Percentiles rank a stretch among this genome's conserved stretches.
phyloP scores from a whole-genome alignment of 2,888 invertebrate genomes.

The Timema cristinae region DNA sequence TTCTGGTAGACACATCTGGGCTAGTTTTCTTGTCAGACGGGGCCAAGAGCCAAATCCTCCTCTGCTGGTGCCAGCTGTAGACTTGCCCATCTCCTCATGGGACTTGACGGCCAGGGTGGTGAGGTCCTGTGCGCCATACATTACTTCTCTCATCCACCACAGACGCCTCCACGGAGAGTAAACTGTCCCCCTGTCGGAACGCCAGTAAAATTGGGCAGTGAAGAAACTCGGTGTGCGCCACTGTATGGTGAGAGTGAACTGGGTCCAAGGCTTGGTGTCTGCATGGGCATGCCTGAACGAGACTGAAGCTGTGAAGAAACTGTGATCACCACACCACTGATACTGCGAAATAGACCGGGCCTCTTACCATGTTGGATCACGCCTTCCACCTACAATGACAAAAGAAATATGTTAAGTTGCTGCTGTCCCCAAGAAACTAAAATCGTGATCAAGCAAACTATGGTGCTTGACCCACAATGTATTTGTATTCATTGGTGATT shows the following conservation, averaged over 20 bases:
- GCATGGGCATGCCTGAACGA: conserved; percentile 36
- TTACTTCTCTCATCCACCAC: conserved; percentile 79
- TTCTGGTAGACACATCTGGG: background rate
- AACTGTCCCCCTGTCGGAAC: conserved; percentile 63
- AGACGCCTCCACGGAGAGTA: conserved; percentile 78
- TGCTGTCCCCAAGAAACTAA: no score
- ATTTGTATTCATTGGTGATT: no score
- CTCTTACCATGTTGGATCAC: conserved; percentile 72
- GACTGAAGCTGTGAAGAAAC: conserved; percentile 61
- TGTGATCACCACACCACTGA: conserved; percentile 66
- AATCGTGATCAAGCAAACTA: no score
- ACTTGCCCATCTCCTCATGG: conserved; percentile 51
- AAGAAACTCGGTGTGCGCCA: conserved; percentile 91
- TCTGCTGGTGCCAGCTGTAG: conserved; percentile 3
- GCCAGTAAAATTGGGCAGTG: conserved; percentile 85
- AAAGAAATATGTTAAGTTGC: no score
- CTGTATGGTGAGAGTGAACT: conserved; percentile 68
- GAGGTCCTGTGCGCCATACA: conserved; percentile 87
- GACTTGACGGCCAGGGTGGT: conserved; percentile 72
- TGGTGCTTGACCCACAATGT: no score
- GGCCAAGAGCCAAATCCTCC: conserved; percentile 6
- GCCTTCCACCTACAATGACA: conserved; percentile 65
- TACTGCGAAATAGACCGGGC: conserved; percentile 65
- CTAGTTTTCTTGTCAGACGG: conserved; percentile 9
- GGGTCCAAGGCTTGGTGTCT: conserved; percentile 33